Percentiles rank a stretch among this genome's conserved stretches.
phyloP scores from a whole-genome alignment of 2,797 vertebrate species.

The Semaprochilodus insignis region DNA sequence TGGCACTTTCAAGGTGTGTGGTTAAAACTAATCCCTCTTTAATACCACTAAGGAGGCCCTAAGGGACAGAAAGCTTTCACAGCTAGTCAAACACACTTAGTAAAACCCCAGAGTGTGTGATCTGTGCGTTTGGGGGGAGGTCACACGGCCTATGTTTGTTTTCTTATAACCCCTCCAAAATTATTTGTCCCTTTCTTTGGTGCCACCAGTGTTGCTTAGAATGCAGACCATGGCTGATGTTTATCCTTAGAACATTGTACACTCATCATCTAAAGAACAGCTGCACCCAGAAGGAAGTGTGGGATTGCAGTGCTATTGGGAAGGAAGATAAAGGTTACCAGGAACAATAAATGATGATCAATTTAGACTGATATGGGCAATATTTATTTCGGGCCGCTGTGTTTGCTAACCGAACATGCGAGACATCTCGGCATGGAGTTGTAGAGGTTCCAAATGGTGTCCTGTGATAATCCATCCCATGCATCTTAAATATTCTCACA shows the following conservation, averaged over 20 bases:
- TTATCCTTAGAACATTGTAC: background rate
- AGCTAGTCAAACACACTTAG: constrained; percentile 32
- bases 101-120: constrained; percentile 14
- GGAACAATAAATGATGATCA: too few species aligned
- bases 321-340: too few species aligned
- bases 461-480: too few species aligned
- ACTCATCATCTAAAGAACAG: too few species aligned
- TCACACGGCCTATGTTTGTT: background rate
- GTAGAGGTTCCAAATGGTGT: too few species aligned
- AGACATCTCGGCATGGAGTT: too few species aligned
- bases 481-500: too few species aligned
- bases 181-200: background rate
- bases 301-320: too few species aligned
- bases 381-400: too few species aligned
- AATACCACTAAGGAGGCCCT: constrained; percentile 68
- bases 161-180: background rate
- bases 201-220: background rate
- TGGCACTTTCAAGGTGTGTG: constrained; percentile 73
- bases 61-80: constrained; percentile 39
- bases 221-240: background rate
- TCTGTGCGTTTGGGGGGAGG: background rate
- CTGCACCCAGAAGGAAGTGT: too few species aligned
- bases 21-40: constrained; percentile 78
- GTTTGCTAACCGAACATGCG: too few species aligned
- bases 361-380: too few species aligned